Evolutionary conservation across 2,888 invertebrate genomes (phyloP).

Genomic region (Pelosia muscerda): DNA sequence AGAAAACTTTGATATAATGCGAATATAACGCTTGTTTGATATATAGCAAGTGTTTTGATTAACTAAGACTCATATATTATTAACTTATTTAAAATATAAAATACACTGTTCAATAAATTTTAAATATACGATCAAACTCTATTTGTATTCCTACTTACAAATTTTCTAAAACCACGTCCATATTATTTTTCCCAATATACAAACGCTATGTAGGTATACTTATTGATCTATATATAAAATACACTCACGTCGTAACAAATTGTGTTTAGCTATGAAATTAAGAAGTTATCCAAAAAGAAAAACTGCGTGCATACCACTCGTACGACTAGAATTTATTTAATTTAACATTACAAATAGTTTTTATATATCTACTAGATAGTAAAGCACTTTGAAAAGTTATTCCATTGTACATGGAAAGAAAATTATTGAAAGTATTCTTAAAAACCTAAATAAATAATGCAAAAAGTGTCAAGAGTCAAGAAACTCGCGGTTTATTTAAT

Average conservation of each 20-base stretch:
- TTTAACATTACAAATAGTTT: conserved; percentile 84
- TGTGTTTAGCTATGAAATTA: conserved; percentile 67
- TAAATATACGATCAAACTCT: conserved; percentile 51
- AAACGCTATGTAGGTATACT: conserved; percentile 81
- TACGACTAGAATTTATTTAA: conserved; percentile 78
- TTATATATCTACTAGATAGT: conserved; percentile 84
- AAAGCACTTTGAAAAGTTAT: conserved; percentile 86
- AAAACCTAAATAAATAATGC: conserved; percentile 20
- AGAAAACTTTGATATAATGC: neutral
- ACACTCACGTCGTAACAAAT: conserved; percentile 81
- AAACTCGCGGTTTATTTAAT: conserved; percentile 63
- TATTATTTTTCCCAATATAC: conserved; percentile 78
- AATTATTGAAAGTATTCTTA: conserved; percentile 28
- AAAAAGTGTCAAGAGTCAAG: conserved; percentile 26
- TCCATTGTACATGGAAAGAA: conserved; percentile 71
- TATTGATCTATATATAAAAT: conserved; percentile 77
- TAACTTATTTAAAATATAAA: conserved; percentile 42
- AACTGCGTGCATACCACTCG: conserved; percentile 78
- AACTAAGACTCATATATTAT: neutral
- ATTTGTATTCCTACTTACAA: conserved; percentile 68
- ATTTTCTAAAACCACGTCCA: conserved; percentile 74
- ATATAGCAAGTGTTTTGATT: neutral
- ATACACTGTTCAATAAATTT: conserved; percentile 51
- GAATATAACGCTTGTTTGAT: too few species aligned
- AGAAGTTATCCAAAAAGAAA: conserved; percentile 42